phyloP scores from a whole-genome alignment of 2,888 invertebrate species.

The Agrotis segetum region DNA sequence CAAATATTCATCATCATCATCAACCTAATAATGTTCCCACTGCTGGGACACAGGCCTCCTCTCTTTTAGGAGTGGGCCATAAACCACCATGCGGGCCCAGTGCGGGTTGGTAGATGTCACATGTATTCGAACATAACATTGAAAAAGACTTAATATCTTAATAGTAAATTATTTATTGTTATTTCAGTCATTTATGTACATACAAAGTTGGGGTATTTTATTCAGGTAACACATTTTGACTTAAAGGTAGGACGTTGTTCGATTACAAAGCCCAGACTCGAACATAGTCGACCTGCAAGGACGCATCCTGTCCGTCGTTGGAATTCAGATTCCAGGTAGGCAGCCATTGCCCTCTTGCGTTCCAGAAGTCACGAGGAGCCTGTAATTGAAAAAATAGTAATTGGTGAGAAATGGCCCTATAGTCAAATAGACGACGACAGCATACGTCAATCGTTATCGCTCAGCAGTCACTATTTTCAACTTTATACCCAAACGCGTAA shows the following conservation, averaged over 20 bases:
- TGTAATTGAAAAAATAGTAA: constrained; percentile 53
- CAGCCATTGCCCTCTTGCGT: constrained; percentile 88
- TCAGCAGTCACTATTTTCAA: too few relatives aligned
- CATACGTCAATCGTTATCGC: too few relatives aligned
- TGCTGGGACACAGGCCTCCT: too few relatives aligned
- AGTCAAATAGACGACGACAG: too few relatives aligned
- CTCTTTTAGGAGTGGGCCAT: too few relatives aligned
- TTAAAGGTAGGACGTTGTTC: constrained; percentile 7
- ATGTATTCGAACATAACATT: too few relatives aligned
- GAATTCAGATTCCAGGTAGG: constrained; percentile 90
- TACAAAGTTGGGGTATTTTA: constrained; percentile 16
- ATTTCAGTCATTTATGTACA: constrained; percentile 35
- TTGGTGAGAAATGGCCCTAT: too few relatives aligned
- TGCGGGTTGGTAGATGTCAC: too few relatives aligned
- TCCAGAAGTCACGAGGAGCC: constrained; percentile 92
- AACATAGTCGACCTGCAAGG: constrained; percentile 93
- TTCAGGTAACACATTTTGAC: constrained; percentile 20
- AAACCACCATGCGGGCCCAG: too few relatives aligned
- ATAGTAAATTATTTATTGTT: constrained; percentile 21
- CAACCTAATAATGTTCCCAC: too few relatives aligned
- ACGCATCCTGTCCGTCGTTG: constrained; percentile 90
- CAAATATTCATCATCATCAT: too few relatives aligned
- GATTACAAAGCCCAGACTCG: constrained; percentile 91
- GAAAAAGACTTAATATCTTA: constrained; percentile 6
- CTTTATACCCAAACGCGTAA: too few relatives aligned